Conservation (phyloP, 2,113 vertebrate genomes). For the Acanthochromis polyacanthus region DNA sequence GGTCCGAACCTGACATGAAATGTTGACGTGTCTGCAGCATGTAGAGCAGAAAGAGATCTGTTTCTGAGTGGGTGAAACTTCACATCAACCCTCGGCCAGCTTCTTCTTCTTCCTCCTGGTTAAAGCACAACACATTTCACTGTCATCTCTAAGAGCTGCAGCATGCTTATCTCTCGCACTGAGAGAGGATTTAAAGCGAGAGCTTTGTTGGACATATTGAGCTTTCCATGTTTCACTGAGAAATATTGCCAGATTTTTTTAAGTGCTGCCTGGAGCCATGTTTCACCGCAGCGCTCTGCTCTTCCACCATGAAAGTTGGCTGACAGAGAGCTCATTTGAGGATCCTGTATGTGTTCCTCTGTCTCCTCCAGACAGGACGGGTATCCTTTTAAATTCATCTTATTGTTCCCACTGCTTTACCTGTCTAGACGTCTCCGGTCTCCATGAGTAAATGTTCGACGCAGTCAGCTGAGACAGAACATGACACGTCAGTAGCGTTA, state of each 20-base stretch:
- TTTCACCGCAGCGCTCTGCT: constrained; percentile 58
- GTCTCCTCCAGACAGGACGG: constrained; percentile 55
- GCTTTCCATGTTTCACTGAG: constrained; percentile 72
- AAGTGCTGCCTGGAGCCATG: constrained; percentile 69
- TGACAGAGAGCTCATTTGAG: constrained; percentile 73
- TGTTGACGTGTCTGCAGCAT: constrained; percentile 35
- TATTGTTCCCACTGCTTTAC: constrained; percentile 43
- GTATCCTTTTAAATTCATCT: constrained; percentile 22
- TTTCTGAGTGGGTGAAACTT: constrained; percentile 29
- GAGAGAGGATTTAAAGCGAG: constrained; percentile 72
- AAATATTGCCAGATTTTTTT: constrained; percentile 69
- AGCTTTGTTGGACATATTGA: constrained; percentile 75
- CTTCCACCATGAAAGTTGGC: constrained; percentile 65
- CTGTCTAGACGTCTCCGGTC: constrained; percentile 47
- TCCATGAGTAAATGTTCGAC: constrained; percentile 31
- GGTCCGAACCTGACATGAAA: constrained; percentile 36
- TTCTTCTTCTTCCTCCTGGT: constrained; percentile 43
- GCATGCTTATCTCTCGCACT: constrained; percentile 65
- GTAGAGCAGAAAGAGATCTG: constrained; percentile 52
- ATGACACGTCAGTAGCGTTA: constrained; percentile 15
- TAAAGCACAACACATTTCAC: constrained; percentile 63
- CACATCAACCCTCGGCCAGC: constrained; percentile 45
- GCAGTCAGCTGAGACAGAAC: constrained; percentile 34
- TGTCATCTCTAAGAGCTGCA: constrained; percentile 71
- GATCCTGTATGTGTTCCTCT: constrained; percentile 44